Evolutionary conservation across 1,140 invertebrate genomes (phyloP), one percentile per base, ranked within the genome.

Genomic region (Anastrepha obliqua): DNA sequence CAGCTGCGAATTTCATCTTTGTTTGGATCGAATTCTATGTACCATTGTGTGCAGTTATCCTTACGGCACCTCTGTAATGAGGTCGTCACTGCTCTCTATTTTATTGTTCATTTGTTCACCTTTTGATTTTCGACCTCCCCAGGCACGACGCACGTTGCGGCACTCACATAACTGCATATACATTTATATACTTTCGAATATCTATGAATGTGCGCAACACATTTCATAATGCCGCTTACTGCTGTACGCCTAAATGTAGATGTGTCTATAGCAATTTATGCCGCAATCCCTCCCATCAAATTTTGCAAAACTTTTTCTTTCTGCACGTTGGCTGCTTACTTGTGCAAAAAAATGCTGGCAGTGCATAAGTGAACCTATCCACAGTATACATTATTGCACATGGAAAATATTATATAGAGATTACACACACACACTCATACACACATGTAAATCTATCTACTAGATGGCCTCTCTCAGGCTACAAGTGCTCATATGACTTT

Each of bases 181-280:
- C 55, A 13, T 7, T 58, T 58, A 13, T 13, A 8, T 58, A 13
- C 55, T 58, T 58, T 7, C 13, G 55, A 58, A 58, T 58, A 8
- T 58, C 55, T 8, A 58, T 58, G 55, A 58, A 58, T 64, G 60
- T 17, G 17, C 17, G 60, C 4, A 47, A 74, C 15, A 74, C 11
- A 42, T 74, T 74, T 74, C 39, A 51, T 44, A 74, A 74, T 4
- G 42, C 44, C 8, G 42, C 4, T 51, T 47, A 47, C 6, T 74
- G 70, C 13, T 74, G 47, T 17, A 51, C 70, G 70, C 70, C 70
- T 74, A 74, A 74, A 74, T 47, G 70, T 74, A 74, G 70, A 74
- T 47, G 47, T n/a, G 15, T 74, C 3, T 74, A n/a, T 74, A 74
- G 3, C 15, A 17, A 13, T 47, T 17, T 51, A 1, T 74, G 2